These are phyloP conservation scores for Triplophysa bombifrons DNA, from an alignment of 2,797 vertebrate genomes.

Conservation along the genomic window DNA sequence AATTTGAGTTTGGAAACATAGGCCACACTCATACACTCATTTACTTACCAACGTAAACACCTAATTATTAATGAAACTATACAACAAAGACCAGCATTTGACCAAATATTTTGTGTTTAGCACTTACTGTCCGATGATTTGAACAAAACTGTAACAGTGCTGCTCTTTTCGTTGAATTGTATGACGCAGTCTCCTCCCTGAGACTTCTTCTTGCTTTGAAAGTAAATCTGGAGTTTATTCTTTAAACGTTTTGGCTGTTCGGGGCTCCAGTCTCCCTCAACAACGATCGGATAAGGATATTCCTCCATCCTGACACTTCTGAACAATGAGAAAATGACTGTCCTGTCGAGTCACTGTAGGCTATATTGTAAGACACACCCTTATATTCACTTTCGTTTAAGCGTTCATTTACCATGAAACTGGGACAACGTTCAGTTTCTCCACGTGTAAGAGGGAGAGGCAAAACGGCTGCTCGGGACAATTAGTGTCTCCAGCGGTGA, in stretches of 20 bases:
- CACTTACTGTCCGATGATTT: constrained; percentile 64
- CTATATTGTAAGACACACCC: background rate
- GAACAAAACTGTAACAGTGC: constrained; percentile 64
- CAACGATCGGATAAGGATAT: constrained; percentile 52
- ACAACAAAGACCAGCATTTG: too few relatives aligned
- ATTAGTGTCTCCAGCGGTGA: too few relatives aligned
- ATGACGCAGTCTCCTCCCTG: constrained; percentile 73
- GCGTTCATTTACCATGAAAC: background rate
- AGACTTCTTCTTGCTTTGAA: constrained; percentile 72
- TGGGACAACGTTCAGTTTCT: background rate
- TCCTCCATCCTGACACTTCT: constrained; percentile 44
- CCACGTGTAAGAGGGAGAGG: too few relatives aligned
- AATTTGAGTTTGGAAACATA: too few relatives aligned
- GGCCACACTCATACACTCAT: too few relatives aligned
- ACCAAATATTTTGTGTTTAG: background rate
- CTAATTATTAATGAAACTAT: too few relatives aligned
- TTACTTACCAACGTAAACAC: too few relatives aligned
- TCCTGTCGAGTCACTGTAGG: background rate
- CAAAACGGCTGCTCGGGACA: too few relatives aligned
- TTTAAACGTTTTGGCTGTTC: constrained; percentile 38
- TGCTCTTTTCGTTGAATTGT: constrained; percentile 47
- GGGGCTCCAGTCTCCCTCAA: constrained; percentile 66
- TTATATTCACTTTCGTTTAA: constrained; percentile 52
- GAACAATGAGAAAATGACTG: background rate
- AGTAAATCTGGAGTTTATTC: constrained; percentile 73